These are phyloP conservation scores for Hydrolagus colliei DNA, from an alignment of 2,797 vertebrate species.

Conservation along the genomic window DNA sequence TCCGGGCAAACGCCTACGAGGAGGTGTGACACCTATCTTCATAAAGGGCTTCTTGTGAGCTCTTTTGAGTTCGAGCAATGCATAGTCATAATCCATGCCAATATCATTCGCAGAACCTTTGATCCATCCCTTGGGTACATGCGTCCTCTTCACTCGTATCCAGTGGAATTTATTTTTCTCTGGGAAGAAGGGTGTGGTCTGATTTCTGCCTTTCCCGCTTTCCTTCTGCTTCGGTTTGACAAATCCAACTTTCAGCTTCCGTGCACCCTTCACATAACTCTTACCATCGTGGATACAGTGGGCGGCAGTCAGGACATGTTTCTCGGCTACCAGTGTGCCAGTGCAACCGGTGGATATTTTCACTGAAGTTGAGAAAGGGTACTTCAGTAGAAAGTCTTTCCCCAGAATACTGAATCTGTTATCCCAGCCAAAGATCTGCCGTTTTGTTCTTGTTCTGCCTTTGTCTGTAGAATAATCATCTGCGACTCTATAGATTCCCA, in stretches of 20 bases:
- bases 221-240: constrained; percentile 74
- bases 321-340: constrained; percentile 82
- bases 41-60: constrained; percentile 87
- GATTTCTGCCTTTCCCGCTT: constrained; percentile 50
- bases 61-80: constrained; percentile 89
- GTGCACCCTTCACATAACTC: constrained; percentile 93
- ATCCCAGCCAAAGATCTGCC: constrained; percentile 91
- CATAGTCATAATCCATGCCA: constrained; percentile 98
- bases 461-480: constrained; percentile 31
- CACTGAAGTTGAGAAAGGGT: constrained; percentile 87
- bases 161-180: constrained; percentile 94
- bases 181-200: constrained; percentile 46
- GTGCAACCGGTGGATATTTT: constrained; percentile 94
- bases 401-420: constrained; percentile 88
- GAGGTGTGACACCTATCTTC: constrained; percentile 86
- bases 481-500: constrained; percentile 78
- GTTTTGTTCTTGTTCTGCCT: constrained; percentile 65
- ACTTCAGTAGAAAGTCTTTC: constrained; percentile 81
- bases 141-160: constrained; percentile 90
- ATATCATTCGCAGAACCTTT: constrained; percentile 91
- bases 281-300: constrained; percentile 94
- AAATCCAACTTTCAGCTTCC: constrained; percentile 87
- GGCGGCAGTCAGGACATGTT: constrained; percentile 87
- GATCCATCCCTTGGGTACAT: constrained; percentile 96
- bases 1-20: constrained; percentile 71